Percentiles rank a stretch among this genome's conserved stretches.
phyloP scores from a whole-genome alignment of 1,140 invertebrate genomes.

The Meloidogyne chitwoodi region DNA sequence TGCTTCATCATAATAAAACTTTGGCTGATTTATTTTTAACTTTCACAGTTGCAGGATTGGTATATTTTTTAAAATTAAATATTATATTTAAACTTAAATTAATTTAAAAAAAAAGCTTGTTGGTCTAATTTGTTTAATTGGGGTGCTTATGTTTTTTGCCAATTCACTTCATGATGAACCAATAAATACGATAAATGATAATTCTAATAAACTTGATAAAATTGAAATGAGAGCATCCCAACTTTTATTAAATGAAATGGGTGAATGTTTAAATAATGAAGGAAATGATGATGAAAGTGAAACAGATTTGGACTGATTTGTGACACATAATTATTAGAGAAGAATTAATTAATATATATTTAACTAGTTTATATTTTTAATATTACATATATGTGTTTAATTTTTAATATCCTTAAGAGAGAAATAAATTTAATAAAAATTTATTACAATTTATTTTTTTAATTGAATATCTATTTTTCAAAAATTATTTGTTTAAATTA shows the following conservation, averaged over 20 bases:
- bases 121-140: slow-evolving; percentile 52
- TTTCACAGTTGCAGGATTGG: slow-evolving; percentile 53
- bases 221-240: not conserved
- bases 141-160: slow-evolving; percentile 50
- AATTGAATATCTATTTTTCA: too few species aligned
- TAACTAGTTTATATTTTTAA: too few species aligned
- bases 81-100: not conserved
- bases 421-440: too few species aligned
- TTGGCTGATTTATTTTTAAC: slow-evolving; percentile 57
- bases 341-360: too few species aligned
- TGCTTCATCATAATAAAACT: slow-evolving; percentile 57
- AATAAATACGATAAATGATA: slow-evolving; percentile 21
- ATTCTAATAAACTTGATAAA: slow-evolving; percentile 1
- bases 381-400: too few species aligned
- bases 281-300: not conserved
- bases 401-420: too few species aligned
- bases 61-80: slow-evolving; percentile 14
- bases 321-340: too few species aligned
- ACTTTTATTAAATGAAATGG: not conserved
- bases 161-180: slow-evolving; percentile 46
- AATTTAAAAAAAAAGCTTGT: slow-evolving; percentile 40
- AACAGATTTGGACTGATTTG: not conserved
- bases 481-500: too few species aligned
- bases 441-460: too few species aligned
- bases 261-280: not conserved